Conservation (phyloP, 1,140 invertebrate genomes). For the Panagrolaimus sp. region DNA sequence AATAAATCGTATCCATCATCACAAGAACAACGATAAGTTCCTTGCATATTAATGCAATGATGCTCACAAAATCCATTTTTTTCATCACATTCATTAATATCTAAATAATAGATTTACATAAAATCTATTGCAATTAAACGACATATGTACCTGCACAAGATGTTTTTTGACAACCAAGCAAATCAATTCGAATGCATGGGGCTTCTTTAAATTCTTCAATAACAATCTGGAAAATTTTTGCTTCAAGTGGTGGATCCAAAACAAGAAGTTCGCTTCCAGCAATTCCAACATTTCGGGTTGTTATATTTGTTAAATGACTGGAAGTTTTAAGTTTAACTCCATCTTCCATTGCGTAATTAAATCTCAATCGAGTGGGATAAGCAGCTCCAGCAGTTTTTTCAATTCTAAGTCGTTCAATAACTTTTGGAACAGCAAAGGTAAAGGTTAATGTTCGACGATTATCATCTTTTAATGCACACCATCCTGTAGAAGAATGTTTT, state of each 20-base stretch:
- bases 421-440: constrained; percentile 43
- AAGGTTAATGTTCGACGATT: constrained; percentile 29
- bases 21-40: constrained; percentile 78
- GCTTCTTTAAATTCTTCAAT: constrained; percentile 79
- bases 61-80: constrained; percentile 83
- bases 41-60: constrained; percentile 65
- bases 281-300: constrained; percentile 66
- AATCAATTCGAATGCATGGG: constrained; percentile 81
- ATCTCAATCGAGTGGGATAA: constrained; percentile 20
- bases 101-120: too few species aligned
- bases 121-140: too few species aligned
- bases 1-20: constrained; percentile 87
- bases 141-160: constrained; percentile 70
- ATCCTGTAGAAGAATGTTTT: background rate
- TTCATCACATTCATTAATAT: constrained; percentile 81
- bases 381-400: constrained; percentile 66
- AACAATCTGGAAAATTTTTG: constrained; percentile 77
- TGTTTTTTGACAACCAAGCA: constrained; percentile 83
- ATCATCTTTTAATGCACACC: constrained; percentile 5
- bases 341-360: constrained; percentile 60
- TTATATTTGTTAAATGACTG: constrained; percentile 62
- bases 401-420: constrained; percentile 45
- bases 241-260: constrained; percentile 81
- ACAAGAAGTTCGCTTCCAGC: constrained; percentile 73
- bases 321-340: constrained; percentile 76